Percentiles rank a stretch among this genome's conserved stretches.
phyloP scores from a whole-genome alignment of 1,140 invertebrate species.

The Condylostylus longicornis region DNA sequence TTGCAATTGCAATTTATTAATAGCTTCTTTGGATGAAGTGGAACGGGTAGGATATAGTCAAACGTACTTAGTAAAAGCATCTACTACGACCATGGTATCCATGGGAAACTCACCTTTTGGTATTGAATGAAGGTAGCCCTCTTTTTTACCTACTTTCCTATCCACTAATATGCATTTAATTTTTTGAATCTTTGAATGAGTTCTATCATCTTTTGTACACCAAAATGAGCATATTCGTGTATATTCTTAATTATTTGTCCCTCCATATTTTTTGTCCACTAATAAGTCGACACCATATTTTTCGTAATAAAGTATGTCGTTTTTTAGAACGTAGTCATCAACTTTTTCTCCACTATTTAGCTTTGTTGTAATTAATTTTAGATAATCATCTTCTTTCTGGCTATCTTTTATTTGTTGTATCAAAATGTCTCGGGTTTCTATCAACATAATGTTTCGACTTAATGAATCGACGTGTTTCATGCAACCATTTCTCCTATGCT shows the following conservation, averaged over 20 bases:
- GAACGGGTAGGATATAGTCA: constrained; percentile 20
- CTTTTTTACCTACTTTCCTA: constrained; percentile 24
- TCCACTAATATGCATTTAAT: constrained; percentile 19
- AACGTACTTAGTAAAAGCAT: constrained; percentile 31
- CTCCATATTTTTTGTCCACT: constrained; percentile 13
- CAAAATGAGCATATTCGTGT: constrained; percentile 9
- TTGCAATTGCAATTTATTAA: constrained; percentile 14
- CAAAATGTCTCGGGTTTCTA: not conserved
- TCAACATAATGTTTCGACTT: constrained; percentile 10
- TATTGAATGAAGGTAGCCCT: constrained; percentile 23
- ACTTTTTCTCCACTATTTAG: not conserved
- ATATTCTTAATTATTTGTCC: constrained; percentile 8
- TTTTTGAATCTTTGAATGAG: constrained; percentile 19
- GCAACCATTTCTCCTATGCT: constrained; percentile 6
- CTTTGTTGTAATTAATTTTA: no score
- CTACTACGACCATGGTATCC: constrained; percentile 23
- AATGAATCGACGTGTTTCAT: constrained; percentile 21
- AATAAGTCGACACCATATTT: constrained; percentile 4
- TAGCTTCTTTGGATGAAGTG: constrained; percentile 12
- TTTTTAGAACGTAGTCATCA: constrained; percentile 1
- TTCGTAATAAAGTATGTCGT: constrained; percentile 2
- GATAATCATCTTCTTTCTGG: not conserved
- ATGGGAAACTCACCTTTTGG: constrained; percentile 17
- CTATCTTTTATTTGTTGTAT: no score
- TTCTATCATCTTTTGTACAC: constrained; percentile 12